Evolutionary conservation across 1,140 invertebrate species (phyloP).

Genomic region (Lysiphlebus fabarum): DNA sequence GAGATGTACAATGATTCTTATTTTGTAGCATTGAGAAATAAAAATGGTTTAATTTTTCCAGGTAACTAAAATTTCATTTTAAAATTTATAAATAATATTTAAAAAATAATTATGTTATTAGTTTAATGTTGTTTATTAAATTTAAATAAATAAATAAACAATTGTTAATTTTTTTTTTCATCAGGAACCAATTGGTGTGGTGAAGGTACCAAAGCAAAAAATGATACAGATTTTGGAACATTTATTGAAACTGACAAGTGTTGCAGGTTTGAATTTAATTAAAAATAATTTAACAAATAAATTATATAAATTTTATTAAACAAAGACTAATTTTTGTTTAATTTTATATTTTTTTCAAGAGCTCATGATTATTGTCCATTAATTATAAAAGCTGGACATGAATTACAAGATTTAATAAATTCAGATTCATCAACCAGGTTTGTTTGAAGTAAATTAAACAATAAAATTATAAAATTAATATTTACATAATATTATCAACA

Average conservation of each 20-base stretch:
- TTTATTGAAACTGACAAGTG: constrained; percentile 53
- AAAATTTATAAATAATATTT: too few relatives aligned
- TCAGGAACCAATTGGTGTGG: constrained; percentile 59
- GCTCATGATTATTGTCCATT: constrained; percentile 31
- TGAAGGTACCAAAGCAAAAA: constrained; percentile 48
- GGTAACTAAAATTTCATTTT: background rate
- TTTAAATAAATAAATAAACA: too few relatives aligned
- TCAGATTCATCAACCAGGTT: constrained; percentile 13
- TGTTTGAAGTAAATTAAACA: constrained; percentile 6
- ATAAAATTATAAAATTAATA: background rate
- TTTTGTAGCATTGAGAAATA: constrained; percentile 4
- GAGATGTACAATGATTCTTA: constrained; percentile 20
- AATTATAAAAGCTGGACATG: constrained; percentile 26
- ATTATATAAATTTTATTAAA: too few relatives aligned
- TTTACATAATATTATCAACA: background rate
- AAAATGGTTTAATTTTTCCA: constrained; percentile 12
- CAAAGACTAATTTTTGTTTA: too few relatives aligned
- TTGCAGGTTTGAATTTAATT: too few relatives aligned
- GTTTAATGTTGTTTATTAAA: too few relatives aligned
- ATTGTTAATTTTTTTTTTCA: background rate
- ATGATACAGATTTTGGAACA: constrained; percentile 52
- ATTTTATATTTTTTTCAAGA: background rate
- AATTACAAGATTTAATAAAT: constrained; percentile 8
- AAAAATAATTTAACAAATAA: too few relatives aligned
- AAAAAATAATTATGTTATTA: too few relatives aligned